Evolutionary conservation across 2,888 invertebrate genomes (phyloP), one percentile per base, ranked within the genome.

Genomic region (Tenthredo mesomela): DNA sequence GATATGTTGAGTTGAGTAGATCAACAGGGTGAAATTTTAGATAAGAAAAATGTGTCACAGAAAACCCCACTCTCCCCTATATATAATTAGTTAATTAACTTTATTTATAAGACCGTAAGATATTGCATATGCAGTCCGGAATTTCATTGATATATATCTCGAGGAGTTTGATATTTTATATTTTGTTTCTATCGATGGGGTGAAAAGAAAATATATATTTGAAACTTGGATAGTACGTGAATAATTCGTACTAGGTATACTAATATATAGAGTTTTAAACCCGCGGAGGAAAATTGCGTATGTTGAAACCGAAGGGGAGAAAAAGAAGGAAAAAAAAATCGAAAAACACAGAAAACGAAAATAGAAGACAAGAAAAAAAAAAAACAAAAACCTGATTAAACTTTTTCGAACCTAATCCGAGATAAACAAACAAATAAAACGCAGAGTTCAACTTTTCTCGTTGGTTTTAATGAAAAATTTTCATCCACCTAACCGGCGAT

Each of bases 371-470:
- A 43, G 21, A n/a, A 21, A 7, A 37, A 37, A 37, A 37, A 43
- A 40, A 43, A 43, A n/a, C 1, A 47, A 50, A 54, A 77, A 77
- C 54, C 29, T 54, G 29, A 47, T 77, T 77, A 54, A 50, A 54
- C 77, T 77, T 77, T 77, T 77, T 33, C 18, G 25, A 77, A 54
- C 29, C 77, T 25, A 77, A 77, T 50, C 77, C 54, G 50, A 54
- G 77, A 77, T 77, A 54, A 54, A 77, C 54, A 77, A 77, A 77
- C 77, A 25, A 54, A 77, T 29, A 54, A 77, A 77, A 77, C 18
- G 67, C 9, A 29, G 7, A 18, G 50, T 47, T 50, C 2, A 77
- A 77, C 77, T 77, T 77, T 77, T 54, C 77, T 77, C 77, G 54
- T 77, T 77, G 77, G 25, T 50, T 73, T 73, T 73, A 43, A 73